Percentiles rank a stretch among this genome's conserved stretches.
Evolutionary conservation across 37 sponge, comb jelly and placozoan genomes (phyloP).

Genomic region (Aplysina aerophoba): DNA sequence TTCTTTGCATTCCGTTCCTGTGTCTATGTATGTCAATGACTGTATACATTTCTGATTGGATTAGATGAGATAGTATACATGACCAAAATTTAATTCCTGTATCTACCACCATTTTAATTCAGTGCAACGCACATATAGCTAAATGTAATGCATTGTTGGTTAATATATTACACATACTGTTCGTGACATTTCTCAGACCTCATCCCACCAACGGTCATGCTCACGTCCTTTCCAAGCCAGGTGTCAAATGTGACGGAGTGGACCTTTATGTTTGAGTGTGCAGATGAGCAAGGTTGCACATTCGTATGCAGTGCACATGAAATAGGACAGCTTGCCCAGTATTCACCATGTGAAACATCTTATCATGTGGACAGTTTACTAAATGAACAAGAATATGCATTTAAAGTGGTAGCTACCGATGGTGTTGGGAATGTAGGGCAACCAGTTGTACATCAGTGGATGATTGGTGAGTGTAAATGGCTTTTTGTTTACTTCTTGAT

Average conservation of each 20-base stretch:
- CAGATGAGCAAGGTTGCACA: constrained; percentile 9
- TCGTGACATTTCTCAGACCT: too few relatives aligned
- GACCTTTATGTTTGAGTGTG: constrained; percentile 23
- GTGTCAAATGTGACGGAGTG: neutral
- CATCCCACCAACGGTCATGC: neutral
- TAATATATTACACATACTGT: too few relatives aligned
- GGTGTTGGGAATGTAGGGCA: constrained; percentile 39
- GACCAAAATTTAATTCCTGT: too few relatives aligned
- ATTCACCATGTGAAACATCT: too few relatives aligned
- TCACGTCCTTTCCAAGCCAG: constrained; percentile 12
- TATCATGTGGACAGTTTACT: neutral
- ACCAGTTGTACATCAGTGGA: constrained; percentile 21
- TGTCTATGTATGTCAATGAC: too few relatives aligned
- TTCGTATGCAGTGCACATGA: constrained; percentile 20
- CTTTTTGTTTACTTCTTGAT: neutral
- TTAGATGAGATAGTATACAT: too few relatives aligned
- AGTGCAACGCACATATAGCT: too few relatives aligned
- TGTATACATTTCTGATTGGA: too few relatives aligned
- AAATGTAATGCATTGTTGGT: too few relatives aligned
- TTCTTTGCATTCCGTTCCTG: too few relatives aligned
- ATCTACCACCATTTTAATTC: too few relatives aligned
- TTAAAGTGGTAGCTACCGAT: constrained; percentile 43
- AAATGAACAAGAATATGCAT: constrained; percentile 5
- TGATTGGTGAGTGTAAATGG: constrained; percentile 20
- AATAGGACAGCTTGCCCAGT: neutral